These are phyloP conservation scores for Xiphophorus maculatus DNA, from an alignment of 2,113 vertebrate genomes.

Conservation along the genomic window DNA sequence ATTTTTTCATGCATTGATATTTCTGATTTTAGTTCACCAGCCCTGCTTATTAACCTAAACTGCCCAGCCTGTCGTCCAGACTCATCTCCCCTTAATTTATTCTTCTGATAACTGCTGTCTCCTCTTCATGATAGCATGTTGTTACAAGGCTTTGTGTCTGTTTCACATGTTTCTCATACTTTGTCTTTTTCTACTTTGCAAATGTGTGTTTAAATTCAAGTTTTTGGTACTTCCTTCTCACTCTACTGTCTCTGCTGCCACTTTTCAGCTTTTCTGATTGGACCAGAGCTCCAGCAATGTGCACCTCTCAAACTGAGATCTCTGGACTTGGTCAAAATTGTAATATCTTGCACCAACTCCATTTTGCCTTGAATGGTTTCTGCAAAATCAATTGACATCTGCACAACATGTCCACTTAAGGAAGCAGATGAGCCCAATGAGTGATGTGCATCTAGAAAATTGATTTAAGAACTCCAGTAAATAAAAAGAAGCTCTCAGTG, in stretches of 20 bases:
- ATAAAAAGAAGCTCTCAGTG: constrained; percentile 8
- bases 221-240: not conserved
- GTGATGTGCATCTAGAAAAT: constrained; percentile 25
- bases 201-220: not conserved
- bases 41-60: no score
- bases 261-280: not conserved
- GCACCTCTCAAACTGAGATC: not conserved
- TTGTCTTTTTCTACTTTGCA: not conserved
- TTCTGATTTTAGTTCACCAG: no score
- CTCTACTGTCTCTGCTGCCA: not conserved
- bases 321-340: not conserved
- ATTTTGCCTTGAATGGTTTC: constrained; percentile 20
- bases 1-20: no score
- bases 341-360: not conserved
- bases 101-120: no score
- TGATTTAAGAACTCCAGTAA: constrained; percentile 2
- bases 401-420: constrained; percentile 17
- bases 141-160: no score
- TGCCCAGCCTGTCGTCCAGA: no score
- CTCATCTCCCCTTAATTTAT: no score
- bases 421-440: constrained; percentile 34
- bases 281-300: not conserved
- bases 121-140: no score
- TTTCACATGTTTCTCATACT: not conserved
- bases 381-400: constrained; percentile 18